Base-by-base conservation (phyloP, 2,113 vertebrate genomes). In the Leptodactylus fuscus region DNA sequence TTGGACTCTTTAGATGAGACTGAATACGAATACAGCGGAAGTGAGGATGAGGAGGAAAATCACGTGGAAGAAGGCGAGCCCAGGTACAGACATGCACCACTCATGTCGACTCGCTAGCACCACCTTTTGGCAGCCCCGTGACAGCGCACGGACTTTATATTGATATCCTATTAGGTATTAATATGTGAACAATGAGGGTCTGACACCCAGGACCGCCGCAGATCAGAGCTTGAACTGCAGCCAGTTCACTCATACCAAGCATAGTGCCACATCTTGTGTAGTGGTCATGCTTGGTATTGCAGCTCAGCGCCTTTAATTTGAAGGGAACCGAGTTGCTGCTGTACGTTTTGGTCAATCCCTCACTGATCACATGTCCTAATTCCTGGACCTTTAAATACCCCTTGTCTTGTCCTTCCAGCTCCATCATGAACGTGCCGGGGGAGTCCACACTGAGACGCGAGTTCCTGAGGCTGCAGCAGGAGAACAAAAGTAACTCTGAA, bases 21-120 rank as follows among this genome's bases (percentile, higher is more conserved):
- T 0, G 97, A 98, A 71, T 97, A 97, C 0, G 96, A 98, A 76
- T 98, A 98, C 90, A 98, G 96, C 0, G 96, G 97, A 69, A 98
- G 96, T 5, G 96, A 97, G 87, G 97, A 98, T 81, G 97, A 98
- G 48, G 96, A 98, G 0, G 96, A 97, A 87, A 96, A 96, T 85
- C 94, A 95, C 3, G 94, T 95, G 4, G 96, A 97, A 77, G 96
- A 98, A 87, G 89, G 97, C 80, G 97, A 98, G 90, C 96, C 97
- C 1, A 98, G 97, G 97, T 97, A 92, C 58, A 51, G 15, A 4
- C 65, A 0, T 38, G 34, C 27, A 34, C 62, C 62, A 5, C 10
- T 73, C 11, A 46, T 11, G 24, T n/a, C 11, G n/a, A 58, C 27
- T 29, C 12, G 13, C 48, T 51, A 5, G 48, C 48, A 51, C 48